A percentile compares a stretch with the other conserved stretches of the same genome.
phyloP scores from a whole-genome alignment of 2,797 vertebrate species.

The Myotis planiceps region DNA sequence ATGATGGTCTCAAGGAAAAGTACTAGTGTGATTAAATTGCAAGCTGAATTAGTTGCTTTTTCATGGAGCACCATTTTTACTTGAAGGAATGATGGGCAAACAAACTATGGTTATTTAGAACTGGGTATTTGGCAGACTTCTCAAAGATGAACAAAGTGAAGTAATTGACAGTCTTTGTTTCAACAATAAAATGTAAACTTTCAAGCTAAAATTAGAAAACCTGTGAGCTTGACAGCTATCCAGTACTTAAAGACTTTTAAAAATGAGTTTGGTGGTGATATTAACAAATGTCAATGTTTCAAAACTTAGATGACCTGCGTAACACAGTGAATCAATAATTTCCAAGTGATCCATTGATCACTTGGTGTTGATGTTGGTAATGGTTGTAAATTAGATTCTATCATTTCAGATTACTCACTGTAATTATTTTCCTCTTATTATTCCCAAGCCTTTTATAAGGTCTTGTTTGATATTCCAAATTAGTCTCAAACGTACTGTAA shows the following conservation, averaged over 20 bases:
- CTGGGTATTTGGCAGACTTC: neutral
- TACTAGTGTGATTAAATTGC: neutral
- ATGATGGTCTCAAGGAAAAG: neutral
- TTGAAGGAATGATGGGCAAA: neutral
- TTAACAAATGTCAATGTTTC: constrained; percentile 31
- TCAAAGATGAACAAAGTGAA: neutral
- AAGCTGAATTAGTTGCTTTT: neutral
- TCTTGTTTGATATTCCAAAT: constrained; percentile 53
- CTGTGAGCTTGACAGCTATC: neutral
- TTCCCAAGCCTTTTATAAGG: neutral
- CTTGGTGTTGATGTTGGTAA: neutral
- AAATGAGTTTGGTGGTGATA: neutral
- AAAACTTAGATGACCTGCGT: neutral
- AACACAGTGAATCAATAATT: neutral
- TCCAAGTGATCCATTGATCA: neutral
- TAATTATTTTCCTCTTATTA: constrained; percentile 40
- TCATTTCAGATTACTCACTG: neutral
- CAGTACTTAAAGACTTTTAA: neutral
- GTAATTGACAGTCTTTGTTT: neutral
- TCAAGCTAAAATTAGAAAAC: constrained; percentile 30
- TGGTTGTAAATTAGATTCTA: neutral
- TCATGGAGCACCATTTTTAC: neutral
- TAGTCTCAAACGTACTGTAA: neutral
- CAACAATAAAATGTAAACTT: constrained; percentile 4
- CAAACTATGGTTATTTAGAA: neutral